Evolutionary conservation across 2,113 vertebrate genomes (phyloP).

Genomic region (Malurus melanocephalus): DNA sequence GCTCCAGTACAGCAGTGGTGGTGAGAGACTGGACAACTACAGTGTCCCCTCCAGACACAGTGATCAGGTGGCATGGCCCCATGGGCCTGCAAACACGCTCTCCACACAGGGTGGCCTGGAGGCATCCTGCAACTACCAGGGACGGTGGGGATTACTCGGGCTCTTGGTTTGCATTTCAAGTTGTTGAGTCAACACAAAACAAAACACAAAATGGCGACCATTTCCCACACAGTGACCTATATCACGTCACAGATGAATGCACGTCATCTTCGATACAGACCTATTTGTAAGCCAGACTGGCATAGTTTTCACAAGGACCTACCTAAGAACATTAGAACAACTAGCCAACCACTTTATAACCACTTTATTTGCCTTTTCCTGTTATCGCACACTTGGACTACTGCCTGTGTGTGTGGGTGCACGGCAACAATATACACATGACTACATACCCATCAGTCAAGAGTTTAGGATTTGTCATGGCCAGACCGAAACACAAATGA

Average conservation of each 20-base stretch:
- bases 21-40: background rate
- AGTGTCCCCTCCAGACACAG: background rate
- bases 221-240: background rate
- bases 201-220: background rate
- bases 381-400: slow-evolving; percentile 2
- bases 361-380: background rate
- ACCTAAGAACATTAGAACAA: background rate
- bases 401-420: slow-evolving; percentile 9
- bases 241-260: fast-evolving
- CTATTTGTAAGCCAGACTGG: background rate
- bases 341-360: background rate
- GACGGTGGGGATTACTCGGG: background rate
- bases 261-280: background rate
- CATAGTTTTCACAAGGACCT: slow-evolving; percentile 14
- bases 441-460: slow-evolving; percentile 13
- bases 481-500: background rate
- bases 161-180: background rate
- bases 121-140: background rate
- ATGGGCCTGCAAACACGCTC: background rate
- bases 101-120: background rate
- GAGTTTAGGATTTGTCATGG: slow-evolving; percentile 5
- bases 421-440: slow-evolving; percentile 28
- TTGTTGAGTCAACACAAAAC: background rate
- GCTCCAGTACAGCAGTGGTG: background rate
- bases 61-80: background rate